Evolutionary conservation across 2,797 vertebrate species (phyloP).

Genomic region (Salmo trutta): DNA sequence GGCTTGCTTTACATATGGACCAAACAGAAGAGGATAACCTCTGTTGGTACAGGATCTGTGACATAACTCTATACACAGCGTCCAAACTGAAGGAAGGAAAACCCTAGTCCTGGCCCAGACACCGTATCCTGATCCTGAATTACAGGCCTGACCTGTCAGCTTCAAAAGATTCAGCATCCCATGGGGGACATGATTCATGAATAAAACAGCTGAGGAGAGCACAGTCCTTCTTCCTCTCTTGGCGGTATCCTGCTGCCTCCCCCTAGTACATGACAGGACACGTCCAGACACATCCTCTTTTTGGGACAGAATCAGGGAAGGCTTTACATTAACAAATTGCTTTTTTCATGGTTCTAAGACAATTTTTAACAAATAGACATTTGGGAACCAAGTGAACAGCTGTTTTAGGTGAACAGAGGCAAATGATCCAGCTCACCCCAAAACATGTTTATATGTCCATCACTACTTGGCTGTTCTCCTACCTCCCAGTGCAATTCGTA

Average conservation of each 20-base stretch:
- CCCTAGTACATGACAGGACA: background rate
- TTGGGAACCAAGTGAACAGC: too few relatives aligned
- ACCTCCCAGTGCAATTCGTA: background rate
- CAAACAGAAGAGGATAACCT: background rate
- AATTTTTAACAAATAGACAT: background rate
- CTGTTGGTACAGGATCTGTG: background rate
- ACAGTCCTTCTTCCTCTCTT: background rate
- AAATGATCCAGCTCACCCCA: background rate
- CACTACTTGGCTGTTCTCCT: background rate
- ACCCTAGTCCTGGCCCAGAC: constrained; percentile 40
- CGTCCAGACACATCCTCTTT: constrained; percentile 4
- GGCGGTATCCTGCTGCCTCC: background rate
- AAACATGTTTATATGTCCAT: background rate
- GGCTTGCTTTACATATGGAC: background rate
- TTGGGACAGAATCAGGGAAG: background rate
- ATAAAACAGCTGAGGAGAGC: background rate
- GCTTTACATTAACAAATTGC: background rate
- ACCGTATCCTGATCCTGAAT: constrained; percentile 29
- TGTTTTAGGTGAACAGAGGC: background rate
- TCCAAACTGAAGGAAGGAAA: constrained; percentile 45
- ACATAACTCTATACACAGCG: constrained; percentile 23
- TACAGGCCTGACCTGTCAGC: constrained; percentile 34
- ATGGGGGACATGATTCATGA: background rate
- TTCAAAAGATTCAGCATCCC: background rate
- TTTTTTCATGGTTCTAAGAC: background rate